Conservation (phyloP, 2,113 vertebrate species). For the Anoplopoma fimbria region DNA sequence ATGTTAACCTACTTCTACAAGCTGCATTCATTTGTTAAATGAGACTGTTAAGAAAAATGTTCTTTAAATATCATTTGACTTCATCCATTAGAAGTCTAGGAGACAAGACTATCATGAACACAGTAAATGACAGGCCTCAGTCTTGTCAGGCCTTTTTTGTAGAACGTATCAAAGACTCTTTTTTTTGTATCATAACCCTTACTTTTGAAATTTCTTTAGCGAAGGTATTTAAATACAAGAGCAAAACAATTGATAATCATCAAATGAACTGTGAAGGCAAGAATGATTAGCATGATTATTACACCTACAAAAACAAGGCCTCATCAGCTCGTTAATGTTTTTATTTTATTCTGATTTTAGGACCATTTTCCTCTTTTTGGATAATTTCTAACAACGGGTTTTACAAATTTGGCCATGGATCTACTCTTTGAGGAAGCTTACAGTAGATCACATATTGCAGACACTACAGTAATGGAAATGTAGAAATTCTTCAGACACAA, state of each 20-base stretch:
- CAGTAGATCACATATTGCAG: neutral
- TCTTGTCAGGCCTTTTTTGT: neutral
- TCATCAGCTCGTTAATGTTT: neutral
- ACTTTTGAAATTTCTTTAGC: neutral
- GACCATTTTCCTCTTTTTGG: neutral
- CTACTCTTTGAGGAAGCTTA: too few species aligned
- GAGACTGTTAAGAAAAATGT: neutral
- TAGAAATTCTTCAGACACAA: neutral
- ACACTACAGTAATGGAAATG: neutral
- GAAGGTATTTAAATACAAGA: neutral
- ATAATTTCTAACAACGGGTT: neutral
- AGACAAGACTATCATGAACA: neutral
- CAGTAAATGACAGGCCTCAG: neutral
- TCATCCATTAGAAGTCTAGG: constrained; percentile 1
- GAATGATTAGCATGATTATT: neutral
- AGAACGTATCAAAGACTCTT: neutral
- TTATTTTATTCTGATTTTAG: neutral
- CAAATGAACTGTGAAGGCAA: neutral
- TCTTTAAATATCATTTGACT: neutral
- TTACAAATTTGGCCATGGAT: neutral
- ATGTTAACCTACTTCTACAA: constrained; percentile 22
- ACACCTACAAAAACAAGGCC: neutral
- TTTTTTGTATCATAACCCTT: neutral
- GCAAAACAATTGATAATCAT: neutral
- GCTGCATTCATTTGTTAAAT: constrained; percentile 16